phyloP scores from a whole-genome alignment of 1,140 invertebrate species.

The Orius laevigatus region DNA sequence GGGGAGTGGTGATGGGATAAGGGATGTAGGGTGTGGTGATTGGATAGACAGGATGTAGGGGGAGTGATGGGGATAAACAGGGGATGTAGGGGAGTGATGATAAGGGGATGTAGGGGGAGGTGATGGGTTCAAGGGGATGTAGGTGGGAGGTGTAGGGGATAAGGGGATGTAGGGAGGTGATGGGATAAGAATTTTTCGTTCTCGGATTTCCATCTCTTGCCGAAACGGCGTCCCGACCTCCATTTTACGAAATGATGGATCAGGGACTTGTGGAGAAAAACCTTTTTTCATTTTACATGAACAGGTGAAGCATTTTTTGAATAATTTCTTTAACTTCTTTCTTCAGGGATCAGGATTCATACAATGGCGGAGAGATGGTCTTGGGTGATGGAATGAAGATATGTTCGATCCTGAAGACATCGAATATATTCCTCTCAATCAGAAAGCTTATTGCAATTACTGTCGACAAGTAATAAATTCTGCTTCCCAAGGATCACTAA shows the following conservation, averaged over 20 bases:
- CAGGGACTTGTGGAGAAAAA: conserved; percentile 34
- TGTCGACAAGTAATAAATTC: conserved; percentile 8
- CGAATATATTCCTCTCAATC: conserved; percentile 7
- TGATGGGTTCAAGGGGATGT: too few species aligned
- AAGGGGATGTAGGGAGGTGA: too few species aligned
- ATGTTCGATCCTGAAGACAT: conserved; percentile 4
- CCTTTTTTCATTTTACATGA: conserved; percentile 48
- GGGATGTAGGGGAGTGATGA: too few species aligned
- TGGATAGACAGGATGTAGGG: too few species aligned
- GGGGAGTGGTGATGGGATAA: too few species aligned
- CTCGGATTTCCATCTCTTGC: conserved; percentile 41
- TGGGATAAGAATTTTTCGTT: too few species aligned
- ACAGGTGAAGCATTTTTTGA: conserved; percentile 25
- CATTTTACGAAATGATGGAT: conserved; percentile 43
- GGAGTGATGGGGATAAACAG: too few species aligned
- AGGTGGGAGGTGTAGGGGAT: too few species aligned
- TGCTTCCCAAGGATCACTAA: not conserved
- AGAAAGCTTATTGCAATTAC: conserved; percentile 5
- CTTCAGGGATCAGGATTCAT: not conserved
- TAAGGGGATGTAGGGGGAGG: too few species aligned
- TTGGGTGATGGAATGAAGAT: conserved; percentile 13
- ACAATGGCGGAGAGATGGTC: conserved; percentile 9
- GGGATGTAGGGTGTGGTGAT: too few species aligned
- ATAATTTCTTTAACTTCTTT: not conserved
- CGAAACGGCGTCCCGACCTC: conserved; percentile 36